Conservation (phyloP, 2,888 invertebrate genomes). For the Timema podura region DNA sequence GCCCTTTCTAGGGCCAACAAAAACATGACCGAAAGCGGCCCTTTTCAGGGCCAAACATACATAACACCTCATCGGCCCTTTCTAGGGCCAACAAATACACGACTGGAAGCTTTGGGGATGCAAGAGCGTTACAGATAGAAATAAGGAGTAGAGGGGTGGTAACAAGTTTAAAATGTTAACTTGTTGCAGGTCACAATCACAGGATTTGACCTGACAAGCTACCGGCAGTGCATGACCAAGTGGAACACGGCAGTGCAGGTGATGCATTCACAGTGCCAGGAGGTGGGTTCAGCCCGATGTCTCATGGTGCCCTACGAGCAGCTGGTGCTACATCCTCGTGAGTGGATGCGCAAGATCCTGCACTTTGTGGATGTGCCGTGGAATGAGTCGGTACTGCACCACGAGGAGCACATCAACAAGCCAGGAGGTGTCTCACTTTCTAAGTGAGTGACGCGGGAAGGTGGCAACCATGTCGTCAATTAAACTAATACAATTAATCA, state of each 20-base stretch:
- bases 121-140: too few relatives aligned
- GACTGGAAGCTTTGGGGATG: too few relatives aligned
- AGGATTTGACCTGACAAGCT: slow-evolving; percentile 91
- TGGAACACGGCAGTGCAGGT: slow-evolving; percentile 95
- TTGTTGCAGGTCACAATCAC: slow-evolving; percentile 65
- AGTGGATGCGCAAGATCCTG: slow-evolving; percentile 83
- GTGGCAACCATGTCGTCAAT: too few relatives aligned
- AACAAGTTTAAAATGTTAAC: neutral
- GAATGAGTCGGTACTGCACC: slow-evolving; percentile 94
- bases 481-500: too few relatives aligned
- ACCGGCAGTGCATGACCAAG: slow-evolving; percentile 90
- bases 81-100: too few relatives aligned
- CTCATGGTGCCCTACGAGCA: slow-evolving; percentile 95
- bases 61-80: too few relatives aligned
- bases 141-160: neutral
- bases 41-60: too few relatives aligned
- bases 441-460: slow-evolving; percentile 62
- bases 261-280: slow-evolving; percentile 91
- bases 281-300: slow-evolving; percentile 72
- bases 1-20: too few relatives aligned
- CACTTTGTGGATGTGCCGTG: slow-evolving; percentile 88
- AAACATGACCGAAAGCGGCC: too few relatives aligned
- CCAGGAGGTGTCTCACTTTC: slow-evolving; percentile 91
- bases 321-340: slow-evolving; percentile 88
- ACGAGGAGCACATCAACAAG: slow-evolving; percentile 95